phyloP scores from a whole-genome alignment of 2,888 invertebrate species.

The Acleris emargana region DNA sequence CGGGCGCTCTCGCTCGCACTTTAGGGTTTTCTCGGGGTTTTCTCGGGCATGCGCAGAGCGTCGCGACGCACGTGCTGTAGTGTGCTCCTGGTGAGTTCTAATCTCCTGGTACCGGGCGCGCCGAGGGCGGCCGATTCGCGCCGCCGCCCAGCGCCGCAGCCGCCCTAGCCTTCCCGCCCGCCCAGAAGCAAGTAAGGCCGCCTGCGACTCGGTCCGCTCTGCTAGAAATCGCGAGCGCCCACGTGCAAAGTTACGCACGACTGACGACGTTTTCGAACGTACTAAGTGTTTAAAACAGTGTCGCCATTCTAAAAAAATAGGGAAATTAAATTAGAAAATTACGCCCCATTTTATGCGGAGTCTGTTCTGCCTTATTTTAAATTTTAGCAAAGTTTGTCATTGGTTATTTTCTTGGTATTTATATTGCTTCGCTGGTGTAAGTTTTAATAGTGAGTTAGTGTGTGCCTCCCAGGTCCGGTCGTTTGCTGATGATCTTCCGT shows the following conservation, averaged over 20 bases:
- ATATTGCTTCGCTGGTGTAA: slow-evolving; percentile 58
- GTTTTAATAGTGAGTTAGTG: slow-evolving; percentile 60
- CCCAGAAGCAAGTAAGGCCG: slow-evolving; percentile 75
- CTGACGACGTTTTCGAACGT: slow-evolving; percentile 41
- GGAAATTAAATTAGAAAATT: slow-evolving; percentile 13
- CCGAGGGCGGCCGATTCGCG: slow-evolving; percentile 79
- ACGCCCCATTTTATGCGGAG: slow-evolving; percentile 8
- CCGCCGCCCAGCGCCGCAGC: slow-evolving; percentile 70
- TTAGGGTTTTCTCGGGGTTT: slow-evolving; percentile 70
- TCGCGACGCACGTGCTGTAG: slow-evolving; percentile 68
- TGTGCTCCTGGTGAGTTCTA: slow-evolving; percentile 61
- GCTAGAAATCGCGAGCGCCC: slow-evolving; percentile 57
- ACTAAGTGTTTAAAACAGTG: slow-evolving; percentile 49
- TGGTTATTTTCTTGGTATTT: slow-evolving; percentile 27
- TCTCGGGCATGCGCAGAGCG: slow-evolving; percentile 74
- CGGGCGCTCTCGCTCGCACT: slow-evolving; percentile 58
- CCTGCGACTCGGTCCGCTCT: slow-evolving; percentile 72
- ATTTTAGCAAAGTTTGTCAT: slow-evolving; percentile 44
- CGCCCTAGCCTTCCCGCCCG: slow-evolving; percentile 68
- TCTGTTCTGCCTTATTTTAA: slow-evolving; percentile 41
- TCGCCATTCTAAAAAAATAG: slow-evolving; percentile 33
- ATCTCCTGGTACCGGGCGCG: slow-evolving; percentile 80
- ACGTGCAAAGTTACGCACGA: slow-evolving; percentile 68
- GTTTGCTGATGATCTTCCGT: slow-evolving; percentile 63
- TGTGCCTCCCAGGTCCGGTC: slow-evolving; percentile 61